Conservation (phyloP, 1,140 invertebrate genomes). For the Drosophila pruinosa region DNA sequence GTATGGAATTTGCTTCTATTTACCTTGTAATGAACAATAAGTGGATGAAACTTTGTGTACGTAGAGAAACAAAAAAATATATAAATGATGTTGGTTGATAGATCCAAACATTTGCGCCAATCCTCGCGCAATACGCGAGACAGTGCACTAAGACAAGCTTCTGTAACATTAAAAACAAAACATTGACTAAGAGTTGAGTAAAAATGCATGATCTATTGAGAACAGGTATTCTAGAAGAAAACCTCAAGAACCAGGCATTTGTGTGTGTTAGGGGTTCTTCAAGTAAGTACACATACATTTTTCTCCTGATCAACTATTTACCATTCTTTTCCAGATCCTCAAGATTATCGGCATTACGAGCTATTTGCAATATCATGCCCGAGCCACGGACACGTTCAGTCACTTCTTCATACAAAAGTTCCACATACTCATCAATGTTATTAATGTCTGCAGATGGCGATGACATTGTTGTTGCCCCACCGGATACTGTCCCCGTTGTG, state of each 20-base stretch:
- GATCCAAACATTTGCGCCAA: conserved; percentile 97
- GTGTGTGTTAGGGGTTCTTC: no score
- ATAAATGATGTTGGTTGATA: conserved; percentile 98
- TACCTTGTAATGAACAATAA: conserved; percentile 95
- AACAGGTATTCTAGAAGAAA: no score
- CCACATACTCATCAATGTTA: conserved; percentile 96
- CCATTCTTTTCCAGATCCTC: conserved; percentile 96
- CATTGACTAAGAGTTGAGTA: background rate
- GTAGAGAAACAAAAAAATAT: conserved; percentile 99
- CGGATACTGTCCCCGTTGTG: conserved; percentile 12
- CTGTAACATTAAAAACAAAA: conserved; percentile 83
- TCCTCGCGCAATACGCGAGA: conserved; percentile 97
- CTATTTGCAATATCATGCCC: conserved; percentile 94
- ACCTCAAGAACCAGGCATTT: no score
- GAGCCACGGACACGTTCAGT: conserved; percentile 96
- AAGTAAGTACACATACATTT: background rate
- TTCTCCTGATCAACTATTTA: conserved; percentile 74
- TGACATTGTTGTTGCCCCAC: conserved; percentile 14
- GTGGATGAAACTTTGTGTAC: conserved; percentile 97
- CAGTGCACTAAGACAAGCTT: conserved; percentile 97
- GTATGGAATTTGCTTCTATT: conserved; percentile 39
- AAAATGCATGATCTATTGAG: background rate
- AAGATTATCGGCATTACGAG: conserved; percentile 96
- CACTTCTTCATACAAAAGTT: conserved; percentile 98
- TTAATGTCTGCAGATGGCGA: conserved; percentile 85